These are phyloP conservation scores for Cavia aperea DNA, from an alignment of 2,113 vertebrate species.

Conservation along the genomic window DNA sequence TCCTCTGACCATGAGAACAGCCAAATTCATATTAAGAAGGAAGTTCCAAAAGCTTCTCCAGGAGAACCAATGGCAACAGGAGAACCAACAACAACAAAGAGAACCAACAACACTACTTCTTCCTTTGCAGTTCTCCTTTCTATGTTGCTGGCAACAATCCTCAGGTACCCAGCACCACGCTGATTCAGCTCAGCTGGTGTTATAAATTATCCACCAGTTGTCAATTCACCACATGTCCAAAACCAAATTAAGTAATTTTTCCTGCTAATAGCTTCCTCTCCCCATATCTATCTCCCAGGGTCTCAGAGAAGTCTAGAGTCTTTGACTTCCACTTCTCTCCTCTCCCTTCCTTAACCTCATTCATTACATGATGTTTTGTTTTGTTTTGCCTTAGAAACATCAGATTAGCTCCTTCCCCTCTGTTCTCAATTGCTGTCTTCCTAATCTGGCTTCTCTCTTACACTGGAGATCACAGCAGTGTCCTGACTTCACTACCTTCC, in stretches of 20 bases:
- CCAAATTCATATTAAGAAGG: too few species aligned
- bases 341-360: neutral
- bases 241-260: neutral
- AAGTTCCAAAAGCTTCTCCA: too few species aligned
- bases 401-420: neutral
- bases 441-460: neutral
- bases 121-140: too few species aligned
- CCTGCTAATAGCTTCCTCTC: neutral
- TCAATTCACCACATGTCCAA: too few species aligned
- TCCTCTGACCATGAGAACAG: too few species aligned
- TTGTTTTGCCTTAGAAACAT: conserved; percentile 9
- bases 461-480: neutral
- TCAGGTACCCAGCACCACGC: too few species aligned
- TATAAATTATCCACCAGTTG: too few species aligned
- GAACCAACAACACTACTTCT: too few species aligned
- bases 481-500: neutral
- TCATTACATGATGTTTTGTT: neutral
- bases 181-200: too few species aligned
- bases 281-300: neutral
- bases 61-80: too few species aligned
- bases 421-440: neutral
- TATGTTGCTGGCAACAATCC: too few species aligned
- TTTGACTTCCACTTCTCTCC: neutral
- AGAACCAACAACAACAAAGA: too few species aligned
- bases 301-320: neutral